Evolutionary conservation across 2,888 invertebrate genomes (phyloP), one percentile per base, ranked within the genome.

Genomic region (Xanthorhoe spadicearia): DNA sequence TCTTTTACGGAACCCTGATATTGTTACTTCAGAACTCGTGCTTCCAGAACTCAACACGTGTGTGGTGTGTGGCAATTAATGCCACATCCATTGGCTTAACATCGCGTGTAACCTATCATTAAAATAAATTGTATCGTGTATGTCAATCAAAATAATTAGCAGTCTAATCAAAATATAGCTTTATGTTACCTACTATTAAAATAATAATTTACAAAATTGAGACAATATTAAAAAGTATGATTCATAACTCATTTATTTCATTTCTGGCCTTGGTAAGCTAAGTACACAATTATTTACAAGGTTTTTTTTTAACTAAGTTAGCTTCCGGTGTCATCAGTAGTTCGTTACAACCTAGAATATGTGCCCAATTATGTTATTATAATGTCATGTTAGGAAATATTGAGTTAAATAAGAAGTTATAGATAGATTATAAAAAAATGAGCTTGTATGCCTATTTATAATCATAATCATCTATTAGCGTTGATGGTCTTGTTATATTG

Each of bases 71-170:
- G 32, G 32, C 32, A 32, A 7, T 32, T 2, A 32, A 43, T 10
- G 43, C 10, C n/a, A n/a, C 43, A 43, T 2, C 10, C 43, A 43
- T 2, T 2, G 13, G 7, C 15, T 1, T 15, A 48, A 15, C 7
- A 48, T 48, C 0, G 48, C 48, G 17, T 48, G 48, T 8, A 17
- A 6, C 48, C 48, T 48, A 17, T 17, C 48, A 48, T 48, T 48
- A 17, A 15, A 48, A 15, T 15, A 15, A 48, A 15, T 15, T 48
- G 17, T 8, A 15, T 15, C 15, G 8, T 15, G 48, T 48, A 48
- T 17, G 48, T 15, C 48, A 48, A 48, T 48, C 48, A 48, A 48
- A 48, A 48, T 48, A 48, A 48, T 48, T 48, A 17, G 6, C 48
- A 17, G 17, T 48, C 17, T 48, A n/a, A 48, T 17, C 48, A 48